These are phyloP conservation scores for Antheraea yamamai DNA, from an alignment of 2,888 invertebrate species.

Conservation along the genomic window DNA sequence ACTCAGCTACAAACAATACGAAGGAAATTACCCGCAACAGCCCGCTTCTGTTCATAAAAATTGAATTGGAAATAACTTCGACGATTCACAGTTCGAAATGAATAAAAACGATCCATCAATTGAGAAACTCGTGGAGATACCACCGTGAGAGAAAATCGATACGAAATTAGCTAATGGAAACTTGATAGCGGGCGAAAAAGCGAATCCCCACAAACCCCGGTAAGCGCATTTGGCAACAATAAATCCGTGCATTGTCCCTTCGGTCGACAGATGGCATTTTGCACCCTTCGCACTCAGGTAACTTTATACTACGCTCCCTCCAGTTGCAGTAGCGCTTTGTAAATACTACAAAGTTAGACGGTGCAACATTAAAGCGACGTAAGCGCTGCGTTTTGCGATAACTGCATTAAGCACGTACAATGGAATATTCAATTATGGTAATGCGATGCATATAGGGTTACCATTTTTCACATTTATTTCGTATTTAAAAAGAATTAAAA, in stretches of 20 bases:
- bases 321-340: constrained; percentile 20
- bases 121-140: constrained; percentile 61
- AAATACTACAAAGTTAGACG: constrained; percentile 13
- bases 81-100: constrained; percentile 62
- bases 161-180: constrained; percentile 81
- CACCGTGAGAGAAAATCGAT: constrained; percentile 62
- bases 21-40: constrained; percentile 57
- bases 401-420: constrained; percentile 74
- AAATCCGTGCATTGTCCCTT: constrained; percentile 70
- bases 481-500: background rate
- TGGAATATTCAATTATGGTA: constrained; percentile 73
- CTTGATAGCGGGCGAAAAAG: constrained; percentile 79
- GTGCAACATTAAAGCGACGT: constrained; percentile 28
- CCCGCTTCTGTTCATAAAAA: constrained; percentile 57
- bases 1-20: constrained; percentile 15
- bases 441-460: constrained; percentile 37
- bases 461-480: background rate
- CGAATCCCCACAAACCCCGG: constrained; percentile 65
- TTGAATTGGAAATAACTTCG: constrained; percentile 63
- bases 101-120: constrained; percentile 78
- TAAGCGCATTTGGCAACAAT: constrained; percentile 74
- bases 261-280: constrained; percentile 72
- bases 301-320: constrained; percentile 50
- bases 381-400: constrained; percentile 50
- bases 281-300: constrained; percentile 65